Conservation (phyloP, 2,113 vertebrate genomes). For the Brevimyrus niger region DNA sequence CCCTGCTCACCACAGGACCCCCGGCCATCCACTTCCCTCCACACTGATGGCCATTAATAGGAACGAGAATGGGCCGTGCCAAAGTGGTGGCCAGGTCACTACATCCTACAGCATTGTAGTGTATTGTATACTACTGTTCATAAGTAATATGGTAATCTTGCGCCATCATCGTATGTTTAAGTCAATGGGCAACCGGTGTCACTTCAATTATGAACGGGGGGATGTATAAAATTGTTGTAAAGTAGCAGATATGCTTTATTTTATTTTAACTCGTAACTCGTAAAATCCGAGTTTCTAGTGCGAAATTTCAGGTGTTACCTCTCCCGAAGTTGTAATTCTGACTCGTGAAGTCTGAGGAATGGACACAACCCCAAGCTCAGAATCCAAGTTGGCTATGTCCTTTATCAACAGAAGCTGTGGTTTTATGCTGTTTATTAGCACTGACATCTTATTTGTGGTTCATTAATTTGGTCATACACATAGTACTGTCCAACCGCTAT, state of each 20-base stretch:
- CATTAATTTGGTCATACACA: too few species aligned
- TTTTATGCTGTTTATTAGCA: too few species aligned
- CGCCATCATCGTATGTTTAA: neutral
- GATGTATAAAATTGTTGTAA: neutral
- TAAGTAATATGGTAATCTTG: neutral
- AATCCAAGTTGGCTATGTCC: too few species aligned
- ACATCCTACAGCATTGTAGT: neutral
- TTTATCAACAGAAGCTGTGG: too few species aligned
- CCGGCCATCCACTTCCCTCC: neutral
- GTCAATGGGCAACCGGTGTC: neutral
- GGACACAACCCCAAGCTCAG: too few species aligned
- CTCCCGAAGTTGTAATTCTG: neutral
- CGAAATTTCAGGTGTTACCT: neutral
- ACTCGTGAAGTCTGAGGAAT: neutral
- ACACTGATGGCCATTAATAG: neutral
- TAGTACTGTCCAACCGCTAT: too few species aligned
- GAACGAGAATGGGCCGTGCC: neutral
- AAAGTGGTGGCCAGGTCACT: neutral
- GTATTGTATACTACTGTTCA: neutral
- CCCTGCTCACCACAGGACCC: neutral
- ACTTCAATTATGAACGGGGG: neutral
- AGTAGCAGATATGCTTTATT: neutral
- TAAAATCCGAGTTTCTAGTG: neutral
- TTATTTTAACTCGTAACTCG: neutral
- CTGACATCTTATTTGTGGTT: too few species aligned